Evolutionary conservation across 2,888 invertebrate species (phyloP), one percentile per base, ranked within the genome.

Genomic region (Deladenus siricidicola): DNA sequence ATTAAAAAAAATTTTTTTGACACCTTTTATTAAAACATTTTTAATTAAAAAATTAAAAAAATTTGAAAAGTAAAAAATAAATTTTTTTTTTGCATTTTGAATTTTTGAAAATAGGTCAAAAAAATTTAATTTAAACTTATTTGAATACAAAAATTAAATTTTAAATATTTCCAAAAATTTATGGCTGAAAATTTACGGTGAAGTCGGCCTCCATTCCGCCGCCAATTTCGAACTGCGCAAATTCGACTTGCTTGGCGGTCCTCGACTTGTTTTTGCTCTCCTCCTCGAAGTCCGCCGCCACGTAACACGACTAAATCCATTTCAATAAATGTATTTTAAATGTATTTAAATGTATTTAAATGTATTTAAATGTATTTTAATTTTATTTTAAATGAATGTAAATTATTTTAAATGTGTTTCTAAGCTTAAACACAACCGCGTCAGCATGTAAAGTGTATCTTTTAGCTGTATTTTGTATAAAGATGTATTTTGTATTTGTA

Each of bases 271-370:
- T 49, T 34, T 67, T 62, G 43, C 66, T 72, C 53, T 82, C 82
- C 29, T 80, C 79, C 29, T 78, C 75, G 67, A 80, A 83, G 69
- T 83, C 79, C 55, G 78, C 73, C 3, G 83, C 80, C 10, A 83
- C 80, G 73, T 81, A 84, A 63, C 83, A 83, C 14, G 71, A 8
- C 59, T 61, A 4, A 51, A 51, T n/a, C n/a, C n/a, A n/a, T 28
- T 3, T 1, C 17, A 29, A 29, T 28, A 3, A 51, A 1, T 24
- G 3, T 51, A n/a, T n/a, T n/a, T n/a, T n/a, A n/a, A n/a, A n/a
- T n/a, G n/a, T n/a, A n/a, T n/a, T n/a, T n/a, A n/a, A n/a, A n/a
- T n/a, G n/a, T n/a, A n/a, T n/a, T n/a, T n/a, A n/a, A n/a, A n/a
- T n/a, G n/a, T n/a, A n/a, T n/a, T n/a, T n/a, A n/a, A n/a, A n/a